Evolutionary conservation across 2,113 vertebrate genomes (phyloP).

Genomic region (Sceloporus tristichus): DNA sequence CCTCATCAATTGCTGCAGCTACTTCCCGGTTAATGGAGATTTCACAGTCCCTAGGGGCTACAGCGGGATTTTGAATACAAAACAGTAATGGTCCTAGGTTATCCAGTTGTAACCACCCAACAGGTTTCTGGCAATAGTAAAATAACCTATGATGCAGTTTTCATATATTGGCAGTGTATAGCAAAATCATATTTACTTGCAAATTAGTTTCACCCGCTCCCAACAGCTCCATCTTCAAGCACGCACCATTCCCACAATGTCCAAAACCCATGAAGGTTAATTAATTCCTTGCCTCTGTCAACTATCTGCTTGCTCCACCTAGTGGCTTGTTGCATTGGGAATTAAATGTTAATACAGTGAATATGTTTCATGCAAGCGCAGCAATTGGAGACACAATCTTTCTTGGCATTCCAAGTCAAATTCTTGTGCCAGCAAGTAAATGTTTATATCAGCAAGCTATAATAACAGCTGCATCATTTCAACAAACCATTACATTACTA

Average conservation of each 20-base stretch:
- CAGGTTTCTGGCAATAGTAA: too few relatives aligned
- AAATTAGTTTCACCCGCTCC: background rate
- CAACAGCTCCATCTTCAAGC: background rate
- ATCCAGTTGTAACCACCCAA: too few relatives aligned
- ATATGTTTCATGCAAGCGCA: too few relatives aligned
- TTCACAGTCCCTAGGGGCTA: too few relatives aligned
- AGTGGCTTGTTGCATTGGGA: background rate
- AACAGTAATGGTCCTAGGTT: too few relatives aligned
- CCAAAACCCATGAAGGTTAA: fast-evolving
- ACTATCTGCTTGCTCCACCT: constrained; percentile 65
- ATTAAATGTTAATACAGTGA: background rate
- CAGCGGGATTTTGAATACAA: too few relatives aligned
- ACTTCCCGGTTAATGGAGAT: too few relatives aligned
- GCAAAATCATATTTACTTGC: background rate
- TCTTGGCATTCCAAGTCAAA: background rate
- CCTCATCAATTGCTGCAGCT: too few relatives aligned
- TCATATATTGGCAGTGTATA: background rate
- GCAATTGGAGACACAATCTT: background rate
- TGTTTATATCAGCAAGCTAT: background rate
- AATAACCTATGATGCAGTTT: too few relatives aligned
- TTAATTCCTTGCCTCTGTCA: background rate
- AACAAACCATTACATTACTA: background rate
- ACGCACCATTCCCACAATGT: fast-evolving
- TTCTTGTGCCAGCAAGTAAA: background rate
- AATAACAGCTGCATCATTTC: background rate